Conservation (phyloP, 2,797 vertebrate species). For the Myotis daubentonii region DNA sequence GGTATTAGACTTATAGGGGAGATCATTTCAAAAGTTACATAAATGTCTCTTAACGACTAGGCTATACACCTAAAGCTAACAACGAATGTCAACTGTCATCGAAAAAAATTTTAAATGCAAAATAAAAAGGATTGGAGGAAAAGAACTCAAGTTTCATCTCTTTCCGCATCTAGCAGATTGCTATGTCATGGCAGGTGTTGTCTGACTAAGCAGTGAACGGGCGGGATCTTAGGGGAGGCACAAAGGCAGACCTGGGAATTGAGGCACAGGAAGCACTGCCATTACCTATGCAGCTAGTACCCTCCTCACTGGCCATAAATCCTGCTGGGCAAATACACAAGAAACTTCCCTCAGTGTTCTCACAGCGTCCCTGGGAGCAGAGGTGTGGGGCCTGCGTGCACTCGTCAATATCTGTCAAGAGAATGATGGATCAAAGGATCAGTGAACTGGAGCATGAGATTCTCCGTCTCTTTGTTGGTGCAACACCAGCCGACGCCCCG, state of each 20-base stretch:
- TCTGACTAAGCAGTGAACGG: neutral
- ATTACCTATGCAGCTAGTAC: constrained; percentile 91
- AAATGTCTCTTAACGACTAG: too few relatives aligned
- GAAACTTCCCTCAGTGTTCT: constrained; percentile 93
- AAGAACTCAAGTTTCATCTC: neutral
- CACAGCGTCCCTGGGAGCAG: constrained; percentile 91
- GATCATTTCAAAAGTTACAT: neutral
- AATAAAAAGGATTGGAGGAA: neutral
- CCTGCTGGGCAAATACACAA: constrained; percentile 91
- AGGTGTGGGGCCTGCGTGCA: constrained; percentile 87
- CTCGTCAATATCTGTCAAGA: constrained; percentile 91
- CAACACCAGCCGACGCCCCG: neutral
- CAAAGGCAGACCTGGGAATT: neutral
- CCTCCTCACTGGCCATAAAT: constrained; percentile 89
- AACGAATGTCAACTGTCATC: neutral
- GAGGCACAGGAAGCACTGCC: neutral
- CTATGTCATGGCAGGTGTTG: neutral
- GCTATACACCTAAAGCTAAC: neutral
- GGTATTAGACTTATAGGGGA: neutral
- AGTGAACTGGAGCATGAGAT: neutral
- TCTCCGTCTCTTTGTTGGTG: neutral
- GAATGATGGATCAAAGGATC: constrained; percentile 57
- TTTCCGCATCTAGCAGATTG: neutral
- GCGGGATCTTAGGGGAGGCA: neutral
- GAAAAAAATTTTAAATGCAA: neutral